Evolutionary conservation across 2,797 vertebrate genomes (phyloP).

Genomic region (Clarias laeviceps): DNA sequence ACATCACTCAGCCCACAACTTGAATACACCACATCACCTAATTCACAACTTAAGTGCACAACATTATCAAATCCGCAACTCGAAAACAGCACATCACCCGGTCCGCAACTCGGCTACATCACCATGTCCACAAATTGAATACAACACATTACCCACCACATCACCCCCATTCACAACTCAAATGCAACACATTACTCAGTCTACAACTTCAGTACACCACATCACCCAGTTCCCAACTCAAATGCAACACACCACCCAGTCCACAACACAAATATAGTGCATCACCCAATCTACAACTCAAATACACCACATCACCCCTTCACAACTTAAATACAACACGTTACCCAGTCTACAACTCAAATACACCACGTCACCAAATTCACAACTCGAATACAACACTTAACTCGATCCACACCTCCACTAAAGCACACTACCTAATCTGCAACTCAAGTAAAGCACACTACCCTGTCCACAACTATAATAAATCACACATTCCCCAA

Average conservation of each 20-base stretch:
- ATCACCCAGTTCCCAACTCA: neutral
- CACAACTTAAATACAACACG: neutral
- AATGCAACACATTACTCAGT: neutral
- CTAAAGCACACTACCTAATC: neutral
- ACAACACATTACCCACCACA: neutral
- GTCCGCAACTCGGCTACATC: neutral
- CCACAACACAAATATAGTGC: too few relatives aligned
- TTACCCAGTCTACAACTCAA: neutral
- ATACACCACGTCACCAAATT: neutral
- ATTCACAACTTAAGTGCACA: neutral
- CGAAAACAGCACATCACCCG: neutral
- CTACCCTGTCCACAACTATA: neutral
- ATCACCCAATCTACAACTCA: neutral
- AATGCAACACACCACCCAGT: neutral
- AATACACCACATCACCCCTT: neutral
- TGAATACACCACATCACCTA: neutral
- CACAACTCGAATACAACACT: neutral
- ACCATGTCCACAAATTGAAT: neutral
- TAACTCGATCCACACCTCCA: neutral
- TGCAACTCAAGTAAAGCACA: neutral
- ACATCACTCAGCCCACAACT: neutral
- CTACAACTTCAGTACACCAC: neutral
- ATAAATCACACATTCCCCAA: neutral
- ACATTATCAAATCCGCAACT: neutral
- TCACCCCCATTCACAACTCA: neutral